phyloP scores from a whole-genome alignment of 1,140 invertebrate genomes.

The Tetraneura akinire region DNA sequence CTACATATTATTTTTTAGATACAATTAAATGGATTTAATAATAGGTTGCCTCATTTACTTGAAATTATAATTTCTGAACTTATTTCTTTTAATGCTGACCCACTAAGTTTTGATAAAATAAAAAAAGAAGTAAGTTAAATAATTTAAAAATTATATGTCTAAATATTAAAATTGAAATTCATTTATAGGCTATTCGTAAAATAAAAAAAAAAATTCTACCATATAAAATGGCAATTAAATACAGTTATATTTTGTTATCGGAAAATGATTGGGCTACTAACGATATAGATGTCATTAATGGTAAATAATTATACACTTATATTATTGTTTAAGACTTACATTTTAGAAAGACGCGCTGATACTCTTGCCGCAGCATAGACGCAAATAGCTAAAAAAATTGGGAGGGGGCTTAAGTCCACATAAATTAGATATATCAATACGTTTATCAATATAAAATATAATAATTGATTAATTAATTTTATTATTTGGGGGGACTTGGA shows the following conservation, averaged over 20 bases:
- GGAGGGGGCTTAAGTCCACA: no score
- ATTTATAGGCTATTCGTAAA: conserved; percentile 67
- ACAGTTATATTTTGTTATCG: conserved; percentile 77
- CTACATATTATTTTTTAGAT: conserved; percentile 65
- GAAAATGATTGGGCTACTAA: conserved; percentile 87
- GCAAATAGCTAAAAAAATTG: no score
- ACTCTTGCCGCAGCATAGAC: no score
- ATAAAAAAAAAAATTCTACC: conserved; percentile 90
- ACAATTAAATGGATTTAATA: conserved; percentile 83
- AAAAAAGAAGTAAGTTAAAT: conserved; percentile 72
- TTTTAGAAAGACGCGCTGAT: no score
- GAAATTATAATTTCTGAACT: conserved; percentile 85
- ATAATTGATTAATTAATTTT: no score
- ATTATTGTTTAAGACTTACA: no score
- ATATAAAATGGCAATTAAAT: conserved; percentile 90
- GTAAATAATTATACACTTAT: conserved; percentile 64
- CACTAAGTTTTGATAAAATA: conserved; percentile 83
- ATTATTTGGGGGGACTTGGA: no score
- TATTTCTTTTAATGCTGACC: conserved; percentile 78
- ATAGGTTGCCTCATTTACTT: conserved; percentile 84
- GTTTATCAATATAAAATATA: no score
- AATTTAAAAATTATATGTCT: neutral
- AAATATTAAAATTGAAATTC: neutral
- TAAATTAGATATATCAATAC: no score
- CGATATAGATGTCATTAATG: conserved; percentile 76